Evolutionary conservation across 2,113 vertebrate species (phyloP).

Genomic region (Synchiropus splendidus): DNA sequence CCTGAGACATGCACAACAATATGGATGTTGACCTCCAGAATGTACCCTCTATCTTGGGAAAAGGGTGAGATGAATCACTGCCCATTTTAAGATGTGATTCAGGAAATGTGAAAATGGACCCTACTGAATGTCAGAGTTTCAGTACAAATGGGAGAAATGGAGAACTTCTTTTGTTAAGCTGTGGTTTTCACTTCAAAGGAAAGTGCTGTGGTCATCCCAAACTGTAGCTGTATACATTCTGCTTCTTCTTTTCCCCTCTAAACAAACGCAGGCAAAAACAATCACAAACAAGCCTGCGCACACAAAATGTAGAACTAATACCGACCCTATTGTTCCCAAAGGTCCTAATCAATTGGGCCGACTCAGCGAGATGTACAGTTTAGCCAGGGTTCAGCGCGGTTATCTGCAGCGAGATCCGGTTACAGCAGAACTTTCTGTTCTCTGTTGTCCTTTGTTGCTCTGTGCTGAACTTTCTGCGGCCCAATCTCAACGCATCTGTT

Average conservation of each 20-base stretch:
- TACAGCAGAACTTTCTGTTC: constrained; percentile 21
- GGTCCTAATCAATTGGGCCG: constrained; percentile 44
- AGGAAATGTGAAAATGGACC: too few species aligned
- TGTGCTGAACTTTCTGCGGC: not conserved
- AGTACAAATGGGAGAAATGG: too few species aligned
- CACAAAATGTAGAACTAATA: constrained; percentile 25
- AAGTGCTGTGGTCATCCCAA: constrained; percentile 47
- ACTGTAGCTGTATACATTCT: constrained; percentile 15
- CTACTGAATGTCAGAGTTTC: too few species aligned
- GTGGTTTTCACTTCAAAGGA: constrained; percentile 27
- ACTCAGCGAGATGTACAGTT: constrained; percentile 36
- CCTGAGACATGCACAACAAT: too few species aligned
- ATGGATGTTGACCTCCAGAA: too few species aligned
- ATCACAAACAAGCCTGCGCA: constrained; percentile 8
- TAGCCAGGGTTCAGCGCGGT: constrained; percentile 13
- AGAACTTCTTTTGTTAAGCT: constrained; percentile 12
- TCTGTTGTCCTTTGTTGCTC: constrained; percentile 7
- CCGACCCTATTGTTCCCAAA: constrained; percentile 27
- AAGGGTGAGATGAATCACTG: too few species aligned
- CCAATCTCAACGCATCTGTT: not conserved
- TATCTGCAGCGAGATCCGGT: constrained; percentile 28
- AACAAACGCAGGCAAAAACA: constrained; percentile 17
- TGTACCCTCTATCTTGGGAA: too few species aligned
- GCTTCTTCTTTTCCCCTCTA: constrained; percentile 12
- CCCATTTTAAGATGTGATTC: too few species aligned